Conservation (phyloP, 2,113 vertebrate genomes). For the Neogobius melanostomus region DNA sequence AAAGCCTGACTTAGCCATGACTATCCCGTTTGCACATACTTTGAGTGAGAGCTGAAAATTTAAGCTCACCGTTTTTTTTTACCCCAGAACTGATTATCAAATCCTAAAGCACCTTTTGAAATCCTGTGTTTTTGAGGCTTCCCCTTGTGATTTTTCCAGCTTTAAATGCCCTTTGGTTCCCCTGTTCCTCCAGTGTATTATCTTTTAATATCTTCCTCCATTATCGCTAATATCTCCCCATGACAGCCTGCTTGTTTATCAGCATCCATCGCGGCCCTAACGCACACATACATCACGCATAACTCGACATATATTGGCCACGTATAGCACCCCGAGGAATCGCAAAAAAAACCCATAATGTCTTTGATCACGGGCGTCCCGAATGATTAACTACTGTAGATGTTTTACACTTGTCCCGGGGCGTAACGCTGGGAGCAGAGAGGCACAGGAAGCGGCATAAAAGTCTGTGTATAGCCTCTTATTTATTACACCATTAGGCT, state of each 20-base stretch:
- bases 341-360: constrained; percentile 42
- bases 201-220: not conserved
- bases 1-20: too few relatives aligned
- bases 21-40: too few relatives aligned
- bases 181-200: not conserved
- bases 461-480: constrained; percentile 53
- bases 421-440: constrained; percentile 2
- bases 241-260: constrained; percentile 22
- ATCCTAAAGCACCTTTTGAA: not conserved
- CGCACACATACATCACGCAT: constrained; percentile 28
- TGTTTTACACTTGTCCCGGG: constrained; percentile 35
- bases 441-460: constrained; percentile 19
- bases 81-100: too few relatives aligned
- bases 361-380: constrained; percentile 21
- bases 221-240: constrained; percentile 6
- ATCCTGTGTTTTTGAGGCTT: constrained; percentile 11
- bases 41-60: too few relatives aligned
- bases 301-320: constrained; percentile 32
- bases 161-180: not conserved
- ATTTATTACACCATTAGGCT: constrained; percentile 67
- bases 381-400: constrained; percentile 46
- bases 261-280: constrained; percentile 16
- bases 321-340: constrained; percentile 41
- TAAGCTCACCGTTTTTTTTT: too few relatives aligned
- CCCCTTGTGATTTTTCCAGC: constrained; percentile 12